Base-by-base conservation (phyloP, 1,140 invertebrate genomes). In the Bombus sibiricus region DNA sequence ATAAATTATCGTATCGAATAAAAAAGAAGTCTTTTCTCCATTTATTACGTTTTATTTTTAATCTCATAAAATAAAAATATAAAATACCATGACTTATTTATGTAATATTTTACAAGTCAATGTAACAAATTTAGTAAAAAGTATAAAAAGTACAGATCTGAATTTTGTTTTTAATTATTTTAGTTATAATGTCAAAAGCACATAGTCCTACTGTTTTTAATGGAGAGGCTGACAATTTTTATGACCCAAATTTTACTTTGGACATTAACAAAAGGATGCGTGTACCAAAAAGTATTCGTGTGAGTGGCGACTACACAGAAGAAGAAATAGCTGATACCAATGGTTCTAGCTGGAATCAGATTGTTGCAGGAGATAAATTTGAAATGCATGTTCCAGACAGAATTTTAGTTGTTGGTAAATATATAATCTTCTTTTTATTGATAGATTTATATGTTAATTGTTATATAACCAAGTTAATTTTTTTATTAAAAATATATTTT, bases 351-450 rank as follows among this genome's bases (percentile, higher is more conserved):
- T 98, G 97, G 97, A 96, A 96, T 91, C 96, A 96, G 78, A 73
- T 92, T 57, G 68, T 88, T 91, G 93, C 93, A 81, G 92, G 25
- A 95, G 97, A 98, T 88, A 97, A 97, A 95, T 96, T 97, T 93
- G 96, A 98, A 87, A 99, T 98, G 98, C 97, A 97, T 92, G 98
- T 99, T 47, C 98, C 98, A n/a, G 98, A 98, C 89, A 96, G 98
- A 92, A 98, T 99, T 94, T 95, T 98, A 86, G 97, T 98, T 77
- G 96, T 97, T 89, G 98, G 96, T 96, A 94, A 93, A 92, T 92
- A 87, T 84, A 79, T 41, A 28, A 59, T 34, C n/a, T 78, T 18
- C 1, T 62, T 37, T 43, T 10, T 43, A 41, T 39, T 62, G 3
- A 34, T 57, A 32, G 13, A 37, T 32, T 8, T 3, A 5, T n/a